These are phyloP conservation scores for Halichoerus grypus DNA, from an alignment of 2,113 vertebrate species.

Conservation along the genomic window DNA sequence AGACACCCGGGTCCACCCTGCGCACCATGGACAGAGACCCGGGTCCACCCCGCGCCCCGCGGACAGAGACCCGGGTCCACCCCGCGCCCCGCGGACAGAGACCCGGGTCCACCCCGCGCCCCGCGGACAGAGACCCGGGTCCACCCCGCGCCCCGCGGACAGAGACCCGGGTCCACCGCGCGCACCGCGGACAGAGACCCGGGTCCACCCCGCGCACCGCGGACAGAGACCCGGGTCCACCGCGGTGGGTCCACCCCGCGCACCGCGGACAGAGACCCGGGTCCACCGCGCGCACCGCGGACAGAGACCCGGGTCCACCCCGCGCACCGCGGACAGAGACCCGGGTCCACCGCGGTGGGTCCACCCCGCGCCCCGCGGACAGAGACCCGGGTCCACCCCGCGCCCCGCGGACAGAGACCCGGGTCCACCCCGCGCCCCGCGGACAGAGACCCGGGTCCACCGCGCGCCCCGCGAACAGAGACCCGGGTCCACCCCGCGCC, in stretches of 20 bases:
- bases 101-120: accelerated
- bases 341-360: too few relatives aligned
- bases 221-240: too few relatives aligned
- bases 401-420: too few relatives aligned
- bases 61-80: too few relatives aligned
- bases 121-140: background rate
- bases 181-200: accelerated
- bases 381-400: accelerated
- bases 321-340: accelerated
- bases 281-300: too few relatives aligned
- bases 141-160: too few relatives aligned
- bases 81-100: accelerated
- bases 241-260: accelerated
- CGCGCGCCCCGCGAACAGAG: accelerated
- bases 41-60: accelerated
- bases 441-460: too few relatives aligned
- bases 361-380: accelerated
- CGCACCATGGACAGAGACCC: too few relatives aligned
- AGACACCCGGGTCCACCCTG: too few relatives aligned
- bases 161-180: too few relatives aligned
- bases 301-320: too few relatives aligned
- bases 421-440: accelerated
- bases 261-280: background rate
- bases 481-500: accelerated
- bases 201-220: accelerated